Conservation (phyloP, 2,113 vertebrate species). For the Pollachius pollachius region DNA sequence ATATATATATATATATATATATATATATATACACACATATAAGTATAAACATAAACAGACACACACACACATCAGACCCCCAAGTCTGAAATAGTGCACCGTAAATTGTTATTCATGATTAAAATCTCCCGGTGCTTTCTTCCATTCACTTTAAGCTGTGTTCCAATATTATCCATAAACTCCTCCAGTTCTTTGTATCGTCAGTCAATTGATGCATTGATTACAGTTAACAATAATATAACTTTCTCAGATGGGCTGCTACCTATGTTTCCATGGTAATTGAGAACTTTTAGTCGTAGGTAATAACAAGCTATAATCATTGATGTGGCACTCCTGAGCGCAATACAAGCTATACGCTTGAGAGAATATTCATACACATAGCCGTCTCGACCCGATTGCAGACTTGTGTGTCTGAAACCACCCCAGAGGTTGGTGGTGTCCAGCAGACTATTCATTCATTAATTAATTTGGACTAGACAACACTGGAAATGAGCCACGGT, state of each 20-base stretch:
- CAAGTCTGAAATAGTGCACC: too few species aligned
- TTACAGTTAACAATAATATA: conserved; percentile 32
- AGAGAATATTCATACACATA: not conserved
- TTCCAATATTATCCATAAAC: conserved; percentile 9
- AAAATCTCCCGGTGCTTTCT: not conserved
- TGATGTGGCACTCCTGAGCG: conserved; percentile 1
- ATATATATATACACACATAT: too few species aligned
- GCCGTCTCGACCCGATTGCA: too few species aligned
- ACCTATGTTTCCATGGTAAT: conserved; percentile 52
- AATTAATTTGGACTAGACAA: too few species aligned
- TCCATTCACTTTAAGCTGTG: conserved; percentile 6
- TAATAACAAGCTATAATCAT: conserved; percentile 30
- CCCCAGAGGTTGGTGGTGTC: too few species aligned
- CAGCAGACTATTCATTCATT: too few species aligned
- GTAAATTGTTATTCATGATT: too few species aligned
- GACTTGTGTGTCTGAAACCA: too few species aligned
- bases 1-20: too few species aligned
- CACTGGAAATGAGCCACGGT: too few species aligned
- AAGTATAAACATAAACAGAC: too few species aligned
- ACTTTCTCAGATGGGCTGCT: conserved; percentile 32
- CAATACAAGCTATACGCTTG: not conserved
- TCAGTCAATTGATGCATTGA: conserved; percentile 36
- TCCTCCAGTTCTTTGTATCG: conserved; percentile 9
- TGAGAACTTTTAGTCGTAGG: conserved; percentile 30
- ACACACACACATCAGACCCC: too few species aligned